These are phyloP conservation scores for Chloropsis hardwickii DNA, from an alignment of 2,113 vertebrate species.

Conservation along the genomic window DNA sequence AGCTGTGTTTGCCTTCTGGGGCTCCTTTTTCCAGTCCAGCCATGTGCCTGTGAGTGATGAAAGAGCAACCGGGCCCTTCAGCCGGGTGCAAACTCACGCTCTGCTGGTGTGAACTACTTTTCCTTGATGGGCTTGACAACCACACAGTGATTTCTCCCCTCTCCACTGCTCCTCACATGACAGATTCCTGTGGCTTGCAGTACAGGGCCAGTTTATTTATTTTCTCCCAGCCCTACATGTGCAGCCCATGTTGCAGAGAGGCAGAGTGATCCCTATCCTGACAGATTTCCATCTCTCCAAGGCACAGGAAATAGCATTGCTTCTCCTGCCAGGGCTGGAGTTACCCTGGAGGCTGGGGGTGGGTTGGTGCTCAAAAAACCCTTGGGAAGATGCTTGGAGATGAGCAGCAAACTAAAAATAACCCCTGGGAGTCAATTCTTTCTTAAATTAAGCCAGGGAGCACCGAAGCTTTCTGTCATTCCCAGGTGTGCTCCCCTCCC, in stretches of 20 bases:
- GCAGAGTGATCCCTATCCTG: not conserved
- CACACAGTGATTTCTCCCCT: not conserved
- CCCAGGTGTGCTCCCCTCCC: not conserved
- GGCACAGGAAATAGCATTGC: not conserved
- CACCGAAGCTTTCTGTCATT: not conserved
- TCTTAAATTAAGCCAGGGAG: not conserved
- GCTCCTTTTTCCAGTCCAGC: not conserved
- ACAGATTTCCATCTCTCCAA: not conserved
- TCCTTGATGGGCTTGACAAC: not conserved
- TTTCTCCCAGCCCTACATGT: constrained; percentile 2
- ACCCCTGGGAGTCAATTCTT: not conserved
- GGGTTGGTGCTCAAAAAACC: not conserved
- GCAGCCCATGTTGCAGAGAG: constrained; percentile 11
- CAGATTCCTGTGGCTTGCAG: constrained; percentile 46
- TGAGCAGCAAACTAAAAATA: not conserved
- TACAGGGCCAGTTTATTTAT: not conserved
- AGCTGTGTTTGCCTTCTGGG: not conserved
- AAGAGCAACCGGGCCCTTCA: not conserved
- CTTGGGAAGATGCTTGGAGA: not conserved
- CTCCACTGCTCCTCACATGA: not conserved
- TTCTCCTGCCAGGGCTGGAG: not conserved
- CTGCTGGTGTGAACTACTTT: constrained; percentile 11
- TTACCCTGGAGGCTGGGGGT: not conserved
- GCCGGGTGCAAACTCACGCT: not conserved
- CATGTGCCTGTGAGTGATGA: not conserved